Evolutionary conservation across 2,888 invertebrate genomes (phyloP).

Genomic region (Mactromeris polynyma): DNA sequence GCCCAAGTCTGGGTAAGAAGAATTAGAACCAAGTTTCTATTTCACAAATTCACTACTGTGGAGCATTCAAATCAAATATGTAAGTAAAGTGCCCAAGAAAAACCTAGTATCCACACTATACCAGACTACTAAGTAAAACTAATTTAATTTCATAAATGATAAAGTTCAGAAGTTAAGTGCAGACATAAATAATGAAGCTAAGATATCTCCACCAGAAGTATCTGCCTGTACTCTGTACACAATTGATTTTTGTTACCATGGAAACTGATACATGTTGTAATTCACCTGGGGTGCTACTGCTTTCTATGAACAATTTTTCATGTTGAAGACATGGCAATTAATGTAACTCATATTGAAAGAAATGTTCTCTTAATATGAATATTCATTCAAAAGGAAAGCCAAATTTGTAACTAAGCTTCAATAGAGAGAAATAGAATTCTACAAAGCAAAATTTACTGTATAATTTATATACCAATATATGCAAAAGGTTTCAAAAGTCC

Average conservation of each 20-base stretch:
- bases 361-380: not conserved
- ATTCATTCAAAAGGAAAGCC: not conserved
- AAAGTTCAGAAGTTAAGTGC: constrained; percentile 20
- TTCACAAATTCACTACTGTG: too few species aligned
- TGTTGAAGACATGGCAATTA: not conserved
- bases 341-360: not conserved
- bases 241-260: constrained; percentile 66
- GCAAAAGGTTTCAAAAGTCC: too few species aligned
- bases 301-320: constrained; percentile 50
- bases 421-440: too few species aligned
- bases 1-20: too few species aligned
- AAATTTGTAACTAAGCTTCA: too few species aligned
- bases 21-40: too few species aligned
- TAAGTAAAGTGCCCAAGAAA: not conserved
- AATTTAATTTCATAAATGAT: constrained; percentile 9
- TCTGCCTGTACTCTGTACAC: constrained; percentile 42
- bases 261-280: constrained; percentile 49
- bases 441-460: too few species aligned
- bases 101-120: not conserved
- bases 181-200: constrained; percentile 34
- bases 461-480: too few species aligned
- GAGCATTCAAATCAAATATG: not conserved
- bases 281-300: constrained; percentile 62
- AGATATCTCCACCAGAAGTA: not conserved
- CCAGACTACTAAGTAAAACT: not conserved